Base-by-base conservation (phyloP, 1,140 invertebrate genomes). In the Drosophila teissieri region DNA sequence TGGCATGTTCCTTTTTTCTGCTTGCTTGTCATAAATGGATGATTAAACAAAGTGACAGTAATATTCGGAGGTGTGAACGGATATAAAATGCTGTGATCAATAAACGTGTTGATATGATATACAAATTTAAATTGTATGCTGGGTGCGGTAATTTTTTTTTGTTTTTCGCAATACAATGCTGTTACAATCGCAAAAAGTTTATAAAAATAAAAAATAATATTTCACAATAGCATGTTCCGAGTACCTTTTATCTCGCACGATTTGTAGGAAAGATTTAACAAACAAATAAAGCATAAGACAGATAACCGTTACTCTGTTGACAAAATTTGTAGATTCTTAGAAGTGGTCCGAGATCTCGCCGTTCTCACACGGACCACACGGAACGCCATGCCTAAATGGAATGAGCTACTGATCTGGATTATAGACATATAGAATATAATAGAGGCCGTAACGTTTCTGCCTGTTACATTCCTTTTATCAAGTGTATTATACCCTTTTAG, bases 1-100 rank as follows among this genome's bases (percentile, higher is more conserved):
- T 44, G 31, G 27, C 3, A 7, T 40, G 22, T 40, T 53, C 7
- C 27, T n/a, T 62, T 42, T 4, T 22, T 34, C 11, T 7, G 15
- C 51, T 52, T 42, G 22, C 31, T 53, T 52, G 37, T 53, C 46
- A 54, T 54, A 54, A 54, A 44, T 54, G 49, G 17, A 54, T 62
- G 14, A 39, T 54, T 36, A 54, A 62, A 44, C 51, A 54, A 63
- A 24, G 19, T 44, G 39, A 44, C 49, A 58, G 19, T 48, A 44
- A 54, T 24, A 36, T 49, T 44, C 6, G 2, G n/a, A 19, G 27
- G 11, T 54, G 27, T 15, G 39, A 63, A 17, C 39, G 60, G 44
- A 44, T 4, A 3, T 31, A 14, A 10, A 4, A 53, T 62, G 27
- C 48, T 7, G 24, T 62, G 27, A 27, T 4, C 4, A 31, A 36